Base-by-base conservation (phyloP, 2,797 vertebrate species). In the Psittacula echo region DNA sequence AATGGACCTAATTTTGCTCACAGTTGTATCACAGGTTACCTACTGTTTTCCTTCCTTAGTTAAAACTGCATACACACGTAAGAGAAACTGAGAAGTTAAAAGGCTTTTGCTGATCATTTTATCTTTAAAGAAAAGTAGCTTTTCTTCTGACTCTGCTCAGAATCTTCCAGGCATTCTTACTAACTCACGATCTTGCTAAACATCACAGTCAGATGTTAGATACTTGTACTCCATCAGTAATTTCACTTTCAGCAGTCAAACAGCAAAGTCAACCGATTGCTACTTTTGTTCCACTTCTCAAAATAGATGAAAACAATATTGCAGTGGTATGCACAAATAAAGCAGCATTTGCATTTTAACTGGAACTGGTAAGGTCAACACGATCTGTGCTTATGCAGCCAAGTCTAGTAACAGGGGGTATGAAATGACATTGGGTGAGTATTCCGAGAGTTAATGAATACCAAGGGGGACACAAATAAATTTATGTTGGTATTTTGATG, bases 391-490 rank as follows among this genome's bases (percentile, higher is more conserved):
- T 89, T 80, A 53, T 8, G 14, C n/a, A 95, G 89, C 60, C 67
- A 87, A 80, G 48, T 64, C 17, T 44, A 62, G 84, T 72, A 88
- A 85, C 39, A 39, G 1, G 4, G 51, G 42, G 44, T 50, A 48
- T 23, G 53, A 85, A 96, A 94, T 18, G 90, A 93, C 78, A 80
- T 34, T 82, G 44, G 54, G 23, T 14, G 77, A 91, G 85, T 19
- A 78, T 72, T 94, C 71, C 54, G 90, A 76, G 93, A 96, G 94
- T 92, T 96, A 92, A 91, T 93, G 85, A 90, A 94, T 68, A 88
- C 44, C 78, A 85, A 94, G 93, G 56, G 73, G 54, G 50, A 92
- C 85, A 94, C 75, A 89, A 60, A 95, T 87, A 95, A 79, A 95
- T 94, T 91, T 89, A 87, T 51, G 75, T 70, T 91, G 93, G 89